A percentile compares a stretch with the other conserved stretches of the same genome.
phyloP scores from a whole-genome alignment of 2,888 invertebrate species.

The Synanthedon andrenaeformis region DNA sequence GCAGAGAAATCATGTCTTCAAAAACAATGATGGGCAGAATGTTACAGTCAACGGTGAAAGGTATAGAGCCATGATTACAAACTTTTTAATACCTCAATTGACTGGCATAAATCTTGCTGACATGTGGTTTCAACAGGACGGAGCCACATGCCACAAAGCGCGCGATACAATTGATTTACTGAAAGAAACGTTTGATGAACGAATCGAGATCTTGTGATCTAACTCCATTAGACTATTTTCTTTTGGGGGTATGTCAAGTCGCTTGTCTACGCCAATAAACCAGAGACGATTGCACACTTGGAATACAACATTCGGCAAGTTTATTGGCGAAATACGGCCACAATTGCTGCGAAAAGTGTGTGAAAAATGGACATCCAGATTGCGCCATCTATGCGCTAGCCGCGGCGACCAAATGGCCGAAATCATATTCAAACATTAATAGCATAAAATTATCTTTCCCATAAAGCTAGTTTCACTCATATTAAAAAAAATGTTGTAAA shows the following conservation, averaged over 20 bases:
- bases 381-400: no score
- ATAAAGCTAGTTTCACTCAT: no score
- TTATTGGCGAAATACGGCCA: constrained; percentile 10
- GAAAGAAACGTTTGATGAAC: constrained; percentile 11
- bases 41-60: no score
- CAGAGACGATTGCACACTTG: constrained; percentile 12
- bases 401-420: no score
- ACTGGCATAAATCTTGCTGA: constrained; percentile 10
- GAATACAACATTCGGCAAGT: constrained; percentile 9
- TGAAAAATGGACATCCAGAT: constrained; percentile 16
- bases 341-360: constrained; percentile 12
- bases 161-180: constrained; percentile 17
- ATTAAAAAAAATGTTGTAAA: no score
- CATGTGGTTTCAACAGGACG: constrained; percentile 17
- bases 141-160: constrained; percentile 19
- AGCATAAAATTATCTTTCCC: no score
- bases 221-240: constrained; percentile 9
- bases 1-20: no score
- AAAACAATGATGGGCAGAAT: no score
- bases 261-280: constrained; percentile 13
- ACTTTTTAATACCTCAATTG: constrained; percentile 18
- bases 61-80: no score
- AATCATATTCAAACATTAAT: no score
- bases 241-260: constrained; percentile 10
- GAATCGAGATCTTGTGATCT: constrained; percentile 11